Conservation (phyloP, 2,888 invertebrate genomes). For the Brachypterus glaber region DNA sequence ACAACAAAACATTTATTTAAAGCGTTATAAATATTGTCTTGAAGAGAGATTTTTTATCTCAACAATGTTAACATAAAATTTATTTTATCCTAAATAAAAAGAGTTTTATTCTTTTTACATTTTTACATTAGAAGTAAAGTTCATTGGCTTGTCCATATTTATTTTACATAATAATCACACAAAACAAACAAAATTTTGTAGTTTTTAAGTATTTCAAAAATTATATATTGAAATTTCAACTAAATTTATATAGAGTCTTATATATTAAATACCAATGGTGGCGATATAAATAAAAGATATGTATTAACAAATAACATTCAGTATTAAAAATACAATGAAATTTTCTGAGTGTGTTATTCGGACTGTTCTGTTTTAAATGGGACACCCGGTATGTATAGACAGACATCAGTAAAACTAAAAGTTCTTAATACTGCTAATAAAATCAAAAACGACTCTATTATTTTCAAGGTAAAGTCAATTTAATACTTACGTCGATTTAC, state of each 20-base stretch:
- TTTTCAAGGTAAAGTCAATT: background rate
- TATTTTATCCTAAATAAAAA: background rate
- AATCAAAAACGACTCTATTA: background rate
- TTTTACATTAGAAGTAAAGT: too few relatives aligned
- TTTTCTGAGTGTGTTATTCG: too few relatives aligned
- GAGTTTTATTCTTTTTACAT: slow-evolving; percentile 4
- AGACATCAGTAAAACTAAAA: slow-evolving; percentile 5
- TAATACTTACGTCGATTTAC: slow-evolving; percentile 28
- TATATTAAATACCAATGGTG: too few relatives aligned
- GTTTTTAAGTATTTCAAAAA: background rate
- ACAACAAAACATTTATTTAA: too few relatives aligned
- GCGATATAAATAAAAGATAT: too few relatives aligned
- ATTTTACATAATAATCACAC: slow-evolving; percentile 8
- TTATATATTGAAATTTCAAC: background rate
- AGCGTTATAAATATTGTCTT: background rate
- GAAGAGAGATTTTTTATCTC: background rate
- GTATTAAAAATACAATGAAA: too few relatives aligned
- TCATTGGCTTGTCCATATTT: too few relatives aligned
- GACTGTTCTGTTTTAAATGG: too few relatives aligned
- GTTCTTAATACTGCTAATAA: background rate
- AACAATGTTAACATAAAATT: background rate
- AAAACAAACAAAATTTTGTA: slow-evolving; percentile 9
- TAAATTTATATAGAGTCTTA: slow-evolving; percentile 13
- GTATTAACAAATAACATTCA: too few relatives aligned
- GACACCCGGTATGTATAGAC: too few relatives aligned